Percentiles rank a stretch among this genome's conserved stretches.
phyloP scores from a whole-genome alignment of 2,113 vertebrate genomes.

The Macquaria australasica region DNA sequence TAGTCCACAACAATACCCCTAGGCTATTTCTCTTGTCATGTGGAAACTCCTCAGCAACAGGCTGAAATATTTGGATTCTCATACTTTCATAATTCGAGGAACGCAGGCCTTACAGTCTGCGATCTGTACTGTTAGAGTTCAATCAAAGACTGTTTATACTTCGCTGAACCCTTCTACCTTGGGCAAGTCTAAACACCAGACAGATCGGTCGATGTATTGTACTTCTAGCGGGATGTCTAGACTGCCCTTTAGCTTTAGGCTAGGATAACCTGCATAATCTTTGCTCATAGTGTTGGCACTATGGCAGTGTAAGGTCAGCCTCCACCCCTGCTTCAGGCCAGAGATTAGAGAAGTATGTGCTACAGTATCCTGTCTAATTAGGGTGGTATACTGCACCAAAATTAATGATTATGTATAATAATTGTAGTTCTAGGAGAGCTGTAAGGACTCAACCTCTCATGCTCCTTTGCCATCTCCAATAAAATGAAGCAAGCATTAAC shows the following conservation, averaged over 20 bases:
- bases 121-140: constrained; percentile 46
- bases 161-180: constrained; percentile 37
- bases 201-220: constrained; percentile 61
- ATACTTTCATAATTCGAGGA: constrained; percentile 25
- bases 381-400: constrained; percentile 3
- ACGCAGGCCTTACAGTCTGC: constrained; percentile 5
- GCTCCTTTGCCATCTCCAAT: background rate
- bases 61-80: constrained; percentile 37
- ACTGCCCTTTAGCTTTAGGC: constrained; percentile 65
- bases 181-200: constrained; percentile 72
- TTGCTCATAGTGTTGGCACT: constrained; percentile 44
- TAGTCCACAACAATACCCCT: constrained; percentile 22
- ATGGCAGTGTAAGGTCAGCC: constrained; percentile 18
- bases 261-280: constrained; percentile 37
- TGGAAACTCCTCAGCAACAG: constrained; percentile 32
- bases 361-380: constrained; percentile 34
- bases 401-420: constrained; percentile 21
- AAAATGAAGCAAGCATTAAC: background rate
- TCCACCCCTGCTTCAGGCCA: constrained; percentile 46
- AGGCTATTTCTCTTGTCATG: constrained; percentile 32
- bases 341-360: constrained; percentile 18
- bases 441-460: background rate
- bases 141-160: constrained; percentile 58
- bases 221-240: constrained; percentile 70
- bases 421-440: background rate